Conservation (phyloP, 2,888 invertebrate species). For the Eupeodes latifasciatus region DNA sequence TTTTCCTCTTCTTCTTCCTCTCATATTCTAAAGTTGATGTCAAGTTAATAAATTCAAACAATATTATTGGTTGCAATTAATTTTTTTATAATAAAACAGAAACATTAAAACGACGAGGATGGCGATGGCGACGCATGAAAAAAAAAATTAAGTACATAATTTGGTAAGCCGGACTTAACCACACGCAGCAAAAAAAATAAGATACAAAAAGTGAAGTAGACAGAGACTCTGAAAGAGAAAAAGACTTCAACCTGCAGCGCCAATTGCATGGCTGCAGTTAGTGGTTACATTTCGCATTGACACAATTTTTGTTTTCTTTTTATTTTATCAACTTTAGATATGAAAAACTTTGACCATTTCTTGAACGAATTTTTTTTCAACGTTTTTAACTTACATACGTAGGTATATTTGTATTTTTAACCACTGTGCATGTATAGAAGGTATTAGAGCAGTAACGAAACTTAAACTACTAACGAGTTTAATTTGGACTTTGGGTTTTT, state of each 20-base stretch:
- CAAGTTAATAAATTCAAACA: conserved; percentile 72
- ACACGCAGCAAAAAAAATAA: conserved; percentile 36
- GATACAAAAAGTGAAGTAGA: conserved; percentile 1
- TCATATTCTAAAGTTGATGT: conserved; percentile 28
- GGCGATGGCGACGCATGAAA: conserved; percentile 9
- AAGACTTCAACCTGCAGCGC: conserved; percentile 55
- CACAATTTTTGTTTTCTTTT: conserved; percentile 52
- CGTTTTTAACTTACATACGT: neutral
- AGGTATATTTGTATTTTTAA: neutral
- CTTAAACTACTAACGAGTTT: conserved; percentile 61
- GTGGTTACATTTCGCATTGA: conserved; percentile 74
- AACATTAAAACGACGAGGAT: conserved; percentile 34
- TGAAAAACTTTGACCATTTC: conserved; percentile 72
- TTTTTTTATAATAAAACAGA: conserved; percentile 34
- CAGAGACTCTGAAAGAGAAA: neutral
- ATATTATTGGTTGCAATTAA: conserved; percentile 58
- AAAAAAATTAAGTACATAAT: conserved; percentile 24
- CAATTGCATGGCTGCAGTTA: conserved; percentile 11
- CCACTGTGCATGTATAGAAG: conserved; percentile 61
- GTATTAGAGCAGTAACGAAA: conserved; percentile 24
- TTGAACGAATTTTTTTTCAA: conserved; percentile 35
- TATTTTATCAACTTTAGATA: conserved; percentile 25
- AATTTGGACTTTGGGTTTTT: conserved; percentile 72
- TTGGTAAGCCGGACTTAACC: conserved; percentile 45
- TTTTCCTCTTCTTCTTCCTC: neutral